Evolutionary conservation across 1,140 invertebrate genomes (phyloP), one percentile per base, ranked within the genome.

Genomic region (Ceratoteleas bidentatus): DNA sequence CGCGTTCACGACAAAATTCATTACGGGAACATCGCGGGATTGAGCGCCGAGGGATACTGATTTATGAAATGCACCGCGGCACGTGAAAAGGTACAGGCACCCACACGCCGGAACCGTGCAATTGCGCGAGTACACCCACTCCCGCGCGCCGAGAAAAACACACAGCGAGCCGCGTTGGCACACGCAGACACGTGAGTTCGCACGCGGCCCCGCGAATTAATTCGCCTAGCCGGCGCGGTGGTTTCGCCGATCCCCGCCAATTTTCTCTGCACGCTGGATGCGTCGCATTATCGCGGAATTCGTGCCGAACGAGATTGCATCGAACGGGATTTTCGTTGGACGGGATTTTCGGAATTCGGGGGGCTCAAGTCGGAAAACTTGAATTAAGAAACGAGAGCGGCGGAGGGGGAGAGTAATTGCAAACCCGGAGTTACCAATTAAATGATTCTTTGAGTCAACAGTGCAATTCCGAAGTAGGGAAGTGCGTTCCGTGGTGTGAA

Each of bases 11-110:
- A 24, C 24, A 24, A 24, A 24, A 24, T 24, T 24, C 24, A 24
- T 24, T 24, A 24, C 24, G 24, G 24, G 24, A 24, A 1, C 24
- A 24, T 24, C 24, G 53, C 11, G 16, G 45, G 34, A 53, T 15
- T 11, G 14, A 52, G 15, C 8, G 45, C 38, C 38, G 38, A 40
- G 38, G 38, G 38, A 88, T 83, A 87, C 86, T 86, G 87, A 85
- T 84, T 88, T 90, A 90, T 88, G 85, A 88, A 89, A 86, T 87
- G 86, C 87, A 85, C 87, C 85, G 86, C 87, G 87, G 87, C 49
- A 52, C 49, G 68, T 40, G 86, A 82, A 81, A 83, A 68, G 47
- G 65, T 60, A 43, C 65, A 16, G 16, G 72, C 77, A 81, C 83
- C 78, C 81, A 83, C 83, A 69, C 65, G 58, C 3, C 61, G 66